Conservation (phyloP, 1,140 invertebrate genomes). For the Nasonia longicornis region DNA sequence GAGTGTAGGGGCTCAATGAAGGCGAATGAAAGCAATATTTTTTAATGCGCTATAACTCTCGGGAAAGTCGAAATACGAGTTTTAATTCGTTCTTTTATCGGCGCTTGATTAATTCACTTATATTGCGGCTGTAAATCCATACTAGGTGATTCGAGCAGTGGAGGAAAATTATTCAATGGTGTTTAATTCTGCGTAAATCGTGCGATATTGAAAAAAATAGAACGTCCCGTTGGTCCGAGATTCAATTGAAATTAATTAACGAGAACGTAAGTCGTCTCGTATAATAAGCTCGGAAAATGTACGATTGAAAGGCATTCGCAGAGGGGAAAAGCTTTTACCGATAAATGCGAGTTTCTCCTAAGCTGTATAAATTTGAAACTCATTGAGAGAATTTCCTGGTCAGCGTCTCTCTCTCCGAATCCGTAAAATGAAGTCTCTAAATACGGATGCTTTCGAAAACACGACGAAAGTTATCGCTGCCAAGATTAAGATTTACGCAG, state of each 20-base stretch:
- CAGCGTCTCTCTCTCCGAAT: too few species aligned
- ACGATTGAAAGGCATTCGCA: neutral
- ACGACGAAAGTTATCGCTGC: neutral
- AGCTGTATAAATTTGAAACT: neutral
- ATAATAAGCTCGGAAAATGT: neutral
- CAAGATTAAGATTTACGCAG: neutral
- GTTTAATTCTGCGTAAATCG: too few species aligned
- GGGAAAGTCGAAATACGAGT: neutral
- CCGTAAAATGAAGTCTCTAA: too few species aligned
- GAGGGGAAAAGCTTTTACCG: neutral
- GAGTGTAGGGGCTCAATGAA: neutral
- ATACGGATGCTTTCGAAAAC: neutral
- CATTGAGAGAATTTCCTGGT: neutral
- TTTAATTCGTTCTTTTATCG: neutral
- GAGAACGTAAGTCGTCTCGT: neutral
- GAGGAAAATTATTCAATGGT: too few species aligned
- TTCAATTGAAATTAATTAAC: too few species aligned
- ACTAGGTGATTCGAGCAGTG: too few species aligned
- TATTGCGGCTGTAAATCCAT: too few species aligned
- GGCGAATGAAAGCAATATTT: slow-evolving; percentile 4
- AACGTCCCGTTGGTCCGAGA: too few species aligned
- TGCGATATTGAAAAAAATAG: too few species aligned
- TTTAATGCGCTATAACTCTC: neutral
- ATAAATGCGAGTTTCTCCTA: neutral
- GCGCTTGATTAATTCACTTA: neutral